Percentiles rank a stretch among this genome's conserved stretches.
Evolutionary conservation across 2,888 invertebrate genomes (phyloP).

Genomic region (Schizotus pectinicornis): DNA sequence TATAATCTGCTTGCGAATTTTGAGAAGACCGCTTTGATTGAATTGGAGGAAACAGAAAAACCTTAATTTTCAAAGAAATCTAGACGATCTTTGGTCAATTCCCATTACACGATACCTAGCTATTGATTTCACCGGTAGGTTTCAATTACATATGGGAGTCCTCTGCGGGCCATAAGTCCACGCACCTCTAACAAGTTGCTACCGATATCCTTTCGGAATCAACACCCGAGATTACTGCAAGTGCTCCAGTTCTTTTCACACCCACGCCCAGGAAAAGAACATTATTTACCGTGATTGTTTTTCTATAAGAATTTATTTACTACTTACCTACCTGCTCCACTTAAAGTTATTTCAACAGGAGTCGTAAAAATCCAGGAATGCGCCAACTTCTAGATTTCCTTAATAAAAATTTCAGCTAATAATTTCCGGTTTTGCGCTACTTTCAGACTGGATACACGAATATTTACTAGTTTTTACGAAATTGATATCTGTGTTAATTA

Average conservation of each 20-base stretch:
- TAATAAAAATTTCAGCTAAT: too few species aligned
- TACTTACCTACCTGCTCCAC: too few species aligned
- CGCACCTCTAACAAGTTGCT: conserved; percentile 27
- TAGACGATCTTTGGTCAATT: conserved; percentile 13
- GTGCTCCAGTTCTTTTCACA: neutral
- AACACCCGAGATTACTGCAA: neutral
- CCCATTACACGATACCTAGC: conserved; percentile 30
- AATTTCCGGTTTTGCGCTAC: too few species aligned
- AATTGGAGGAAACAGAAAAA: neutral
- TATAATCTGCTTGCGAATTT: neutral
- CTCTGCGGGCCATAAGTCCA: conserved; percentile 37
- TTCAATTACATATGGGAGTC: conserved; percentile 39
- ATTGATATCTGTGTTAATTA: conserved; percentile 1
- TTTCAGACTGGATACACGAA: too few species aligned
- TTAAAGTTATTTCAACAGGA: neutral
- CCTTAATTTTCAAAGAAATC: conserved; percentile 1
- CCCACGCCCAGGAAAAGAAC: neutral
- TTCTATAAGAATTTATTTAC: neutral
- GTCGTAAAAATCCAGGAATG: too few species aligned
- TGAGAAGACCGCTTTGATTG: neutral
- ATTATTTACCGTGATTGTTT: neutral
- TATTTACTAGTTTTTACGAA: too few species aligned
- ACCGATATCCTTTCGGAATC: conserved; percentile 25
- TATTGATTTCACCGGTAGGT: conserved; percentile 24
- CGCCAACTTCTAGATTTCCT: too few species aligned